These are phyloP conservation scores for Periparus ater DNA, from an alignment of 2,797 vertebrate genomes.

Conservation along the genomic window DNA sequence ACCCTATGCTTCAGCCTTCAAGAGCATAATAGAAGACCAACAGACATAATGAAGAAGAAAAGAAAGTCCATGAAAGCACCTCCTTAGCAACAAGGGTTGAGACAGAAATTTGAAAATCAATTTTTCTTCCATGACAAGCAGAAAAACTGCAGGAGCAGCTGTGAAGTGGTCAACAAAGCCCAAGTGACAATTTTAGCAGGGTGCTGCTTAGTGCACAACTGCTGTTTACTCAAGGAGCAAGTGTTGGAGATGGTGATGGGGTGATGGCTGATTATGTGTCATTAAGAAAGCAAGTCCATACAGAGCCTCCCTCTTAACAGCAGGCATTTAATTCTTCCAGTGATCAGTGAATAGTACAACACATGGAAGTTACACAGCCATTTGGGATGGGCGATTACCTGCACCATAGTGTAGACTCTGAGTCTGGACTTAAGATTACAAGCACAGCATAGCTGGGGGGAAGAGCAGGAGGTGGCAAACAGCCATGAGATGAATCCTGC, in stretches of 20 bases:
- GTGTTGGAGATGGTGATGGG: neutral
- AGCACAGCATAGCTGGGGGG: neutral
- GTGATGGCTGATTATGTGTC: neutral
- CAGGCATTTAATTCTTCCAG: neutral
- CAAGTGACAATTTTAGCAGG: neutral
- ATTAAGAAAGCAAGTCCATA: neutral
- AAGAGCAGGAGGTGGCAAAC: constrained; percentile 19
- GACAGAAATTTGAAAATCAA: neutral
- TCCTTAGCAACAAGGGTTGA: neutral
- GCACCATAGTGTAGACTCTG: neutral
- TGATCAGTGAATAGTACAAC: neutral
- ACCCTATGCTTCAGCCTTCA: neutral
- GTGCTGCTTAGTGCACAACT: neutral
- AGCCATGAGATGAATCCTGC: constrained; percentile 15
- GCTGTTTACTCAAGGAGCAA: neutral
- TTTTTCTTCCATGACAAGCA: neutral
- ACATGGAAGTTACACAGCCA: neutral
- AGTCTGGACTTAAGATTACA: neutral
- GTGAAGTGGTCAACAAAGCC: neutral
- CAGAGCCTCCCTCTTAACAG: neutral
- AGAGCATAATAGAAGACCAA: neutral
- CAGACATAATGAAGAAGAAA: neutral
- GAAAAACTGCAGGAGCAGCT: neutral
- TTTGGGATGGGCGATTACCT: neutral
- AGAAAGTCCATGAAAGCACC: neutral